A percentile compares a stretch with the other conserved stretches of the same genome.
phyloP scores from a whole-genome alignment of 2,113 vertebrate genomes.

The Lophotis ruficrista region DNA sequence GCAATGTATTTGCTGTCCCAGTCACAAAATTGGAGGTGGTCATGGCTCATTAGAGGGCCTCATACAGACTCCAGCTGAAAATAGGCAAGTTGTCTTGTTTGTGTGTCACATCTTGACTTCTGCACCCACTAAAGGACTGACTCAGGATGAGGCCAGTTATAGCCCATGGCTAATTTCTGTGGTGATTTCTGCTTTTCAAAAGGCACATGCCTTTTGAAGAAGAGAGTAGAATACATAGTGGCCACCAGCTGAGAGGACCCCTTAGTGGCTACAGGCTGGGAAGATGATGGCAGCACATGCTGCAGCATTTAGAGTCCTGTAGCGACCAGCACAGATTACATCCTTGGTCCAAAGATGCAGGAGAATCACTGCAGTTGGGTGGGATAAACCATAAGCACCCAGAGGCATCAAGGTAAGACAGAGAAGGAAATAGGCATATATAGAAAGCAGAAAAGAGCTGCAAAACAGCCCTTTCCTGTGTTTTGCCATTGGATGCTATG shows the following conservation, averaged over 20 bases:
- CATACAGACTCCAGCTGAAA: not conserved
- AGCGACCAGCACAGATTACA: not conserved
- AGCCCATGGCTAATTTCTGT: not conserved
- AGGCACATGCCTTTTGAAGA: not conserved
- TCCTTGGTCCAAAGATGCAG: not conserved
- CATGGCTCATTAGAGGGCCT: not conserved
- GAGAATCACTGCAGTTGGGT: not conserved
- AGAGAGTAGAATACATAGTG: not conserved
- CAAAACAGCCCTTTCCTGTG: not conserved
- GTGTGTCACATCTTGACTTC: not conserved
- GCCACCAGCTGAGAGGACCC: not conserved
- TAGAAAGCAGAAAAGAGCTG: not conserved
- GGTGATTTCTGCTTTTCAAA: not conserved
- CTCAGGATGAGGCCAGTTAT: not conserved
- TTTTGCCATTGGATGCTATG: not conserved
- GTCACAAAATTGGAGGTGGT: not conserved
- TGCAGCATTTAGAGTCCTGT: not conserved
- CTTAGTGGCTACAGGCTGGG: rapidly evolving
- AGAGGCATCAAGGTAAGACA: not conserved
- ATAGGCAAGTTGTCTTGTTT: not conserved
- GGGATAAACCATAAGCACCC: not conserved
- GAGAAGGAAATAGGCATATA: not conserved
- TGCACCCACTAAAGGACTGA: not conserved
- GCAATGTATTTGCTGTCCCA: not conserved
- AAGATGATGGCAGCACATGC: not conserved